A percentile compares a stretch with the other conserved stretches of the same genome.
These are phyloP conservation scores for Arrhopalites spinosus DNA, from an alignment of 2,888 invertebrate species.

Conservation along the genomic window DNA sequence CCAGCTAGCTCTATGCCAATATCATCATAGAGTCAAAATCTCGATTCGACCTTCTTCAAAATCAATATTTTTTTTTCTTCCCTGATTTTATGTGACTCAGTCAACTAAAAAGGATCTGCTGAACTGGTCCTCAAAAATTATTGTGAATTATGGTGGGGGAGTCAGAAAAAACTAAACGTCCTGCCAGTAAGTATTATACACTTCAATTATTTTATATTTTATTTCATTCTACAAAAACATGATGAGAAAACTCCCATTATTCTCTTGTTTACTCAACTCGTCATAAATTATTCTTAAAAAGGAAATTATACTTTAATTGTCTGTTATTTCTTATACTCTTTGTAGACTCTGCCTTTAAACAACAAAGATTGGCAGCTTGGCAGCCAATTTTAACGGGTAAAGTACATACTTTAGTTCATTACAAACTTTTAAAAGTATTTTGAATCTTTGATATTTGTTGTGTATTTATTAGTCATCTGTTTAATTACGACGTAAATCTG, in stretches of 20 bases:
- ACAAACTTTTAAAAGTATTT: not conserved
- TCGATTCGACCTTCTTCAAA: too few species aligned
- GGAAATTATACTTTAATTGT: not conserved
- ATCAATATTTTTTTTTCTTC: too few species aligned
- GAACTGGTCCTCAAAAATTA: not conserved
- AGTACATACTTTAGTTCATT: not conserved
- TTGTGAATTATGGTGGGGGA: slow-evolving; percentile 57
- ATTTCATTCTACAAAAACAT: not conserved
- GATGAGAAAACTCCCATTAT: not conserved
- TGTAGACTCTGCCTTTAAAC: slow-evolving; percentile 90
- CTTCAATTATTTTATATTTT: not conserved
- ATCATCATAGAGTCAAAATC: too few species aligned
- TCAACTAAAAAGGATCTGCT: too few species aligned
- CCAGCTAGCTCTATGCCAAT: too few species aligned
- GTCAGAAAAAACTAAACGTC: slow-evolving; percentile 64
- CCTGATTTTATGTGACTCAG: too few species aligned
- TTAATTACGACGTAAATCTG: too few species aligned
- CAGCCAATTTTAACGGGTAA: slow-evolving; percentile 98
- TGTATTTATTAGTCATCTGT: too few species aligned
- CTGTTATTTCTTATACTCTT: not conserved
- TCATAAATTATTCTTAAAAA: not conserved
- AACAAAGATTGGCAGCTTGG: slow-evolving; percentile 96
- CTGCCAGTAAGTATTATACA: slow-evolving; percentile 63
- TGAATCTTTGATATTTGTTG: too few species aligned
- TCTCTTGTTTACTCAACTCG: not conserved